These are phyloP conservation scores for Ophioninae sp. DNA, from an alignment of 2,888 invertebrate species.

Conservation along the genomic window DNA sequence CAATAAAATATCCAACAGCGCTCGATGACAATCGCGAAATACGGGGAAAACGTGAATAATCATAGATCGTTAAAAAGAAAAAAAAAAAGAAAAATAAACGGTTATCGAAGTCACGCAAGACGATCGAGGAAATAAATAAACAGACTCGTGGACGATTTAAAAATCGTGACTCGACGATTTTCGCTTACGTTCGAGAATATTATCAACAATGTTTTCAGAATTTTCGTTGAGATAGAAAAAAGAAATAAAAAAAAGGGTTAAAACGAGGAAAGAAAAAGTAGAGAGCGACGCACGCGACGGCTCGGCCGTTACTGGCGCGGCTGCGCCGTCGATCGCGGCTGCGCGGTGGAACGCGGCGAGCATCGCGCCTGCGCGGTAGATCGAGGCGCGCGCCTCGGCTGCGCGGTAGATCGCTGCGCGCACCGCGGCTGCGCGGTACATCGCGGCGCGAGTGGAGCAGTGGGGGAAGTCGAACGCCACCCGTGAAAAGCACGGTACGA, in stretches of 20 bases:
- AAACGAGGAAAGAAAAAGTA: slow-evolving; percentile 6
- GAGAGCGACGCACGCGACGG: slow-evolving; percentile 33
- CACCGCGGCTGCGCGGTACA: background rate
- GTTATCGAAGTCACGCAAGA: background rate
- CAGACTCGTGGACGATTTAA: background rate
- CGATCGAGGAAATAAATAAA: background rate
- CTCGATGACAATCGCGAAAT: background rate
- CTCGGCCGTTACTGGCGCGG: slow-evolving; percentile 41
- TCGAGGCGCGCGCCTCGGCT: background rate
- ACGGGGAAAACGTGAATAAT: background rate
- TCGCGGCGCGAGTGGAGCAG: slow-evolving; percentile 8
- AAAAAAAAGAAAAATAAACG: background rate
- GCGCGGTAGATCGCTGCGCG: background rate
- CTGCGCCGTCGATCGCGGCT: background rate
- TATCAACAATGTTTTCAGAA: background rate
- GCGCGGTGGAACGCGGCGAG: background rate
- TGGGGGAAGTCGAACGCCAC: slow-evolving; percentile 20
- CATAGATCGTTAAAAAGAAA: background rate
- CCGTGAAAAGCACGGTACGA: slow-evolving; percentile 8
- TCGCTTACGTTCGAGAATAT: background rate
- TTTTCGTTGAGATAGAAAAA: background rate
- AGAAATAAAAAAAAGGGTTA: background rate
- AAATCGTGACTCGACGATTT: background rate
- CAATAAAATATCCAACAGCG: background rate
- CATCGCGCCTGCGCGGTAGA: background rate